Base-by-base conservation (phyloP, 2,113 vertebrate genomes). In the Parus major region DNA sequence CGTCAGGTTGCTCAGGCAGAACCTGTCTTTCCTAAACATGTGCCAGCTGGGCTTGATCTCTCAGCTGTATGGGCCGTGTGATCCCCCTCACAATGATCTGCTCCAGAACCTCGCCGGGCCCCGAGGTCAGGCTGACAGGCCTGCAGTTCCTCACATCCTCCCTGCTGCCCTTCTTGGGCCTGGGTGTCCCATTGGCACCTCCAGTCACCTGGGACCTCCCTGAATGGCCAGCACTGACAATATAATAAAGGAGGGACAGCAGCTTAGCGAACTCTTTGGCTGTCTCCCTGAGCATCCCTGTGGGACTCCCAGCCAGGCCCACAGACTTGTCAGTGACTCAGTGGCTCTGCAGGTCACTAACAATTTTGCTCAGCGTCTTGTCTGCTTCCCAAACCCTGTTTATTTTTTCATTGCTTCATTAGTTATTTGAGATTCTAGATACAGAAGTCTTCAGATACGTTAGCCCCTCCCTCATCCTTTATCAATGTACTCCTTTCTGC, bases 191-290 rank as follows among this genome's bases (percentile, higher is more conserved):
- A 36, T 1, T 33, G 59, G 7, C 28, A 33, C 23, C 3, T n/a
- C 6, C 6, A 55, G 28, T 8, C n/a, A 3, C 33, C 8, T 64
- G 28, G 6, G 7, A 27, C 1, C 3, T 31, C 18, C 13, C 4
- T 0, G 3, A 25, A 17, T 21, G 7, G 4, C 13, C 56, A 36
- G 27, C 21, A 39, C 4, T 39, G 9, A 18, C 10, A 7, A 18
- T 3, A 23, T 3, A 23, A 28, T 10, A 47, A 47, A 56, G 8
- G 15, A 15, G 0, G 4, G 15, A 65, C 3, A 49, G 10, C 0
- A 0, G 19, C 3, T 33, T 15, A 47, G 15, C 0, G 3, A 56
- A 19, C 15, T 24, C 35, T 20, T 56, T 4, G 0, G 0, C 2
- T 1, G 4, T 9, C 19, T 24, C 6, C 15, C 10, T 24, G 5